Base-by-base conservation (phyloP, 2,113 vertebrate species). In the Myotis brandtii region DNA sequence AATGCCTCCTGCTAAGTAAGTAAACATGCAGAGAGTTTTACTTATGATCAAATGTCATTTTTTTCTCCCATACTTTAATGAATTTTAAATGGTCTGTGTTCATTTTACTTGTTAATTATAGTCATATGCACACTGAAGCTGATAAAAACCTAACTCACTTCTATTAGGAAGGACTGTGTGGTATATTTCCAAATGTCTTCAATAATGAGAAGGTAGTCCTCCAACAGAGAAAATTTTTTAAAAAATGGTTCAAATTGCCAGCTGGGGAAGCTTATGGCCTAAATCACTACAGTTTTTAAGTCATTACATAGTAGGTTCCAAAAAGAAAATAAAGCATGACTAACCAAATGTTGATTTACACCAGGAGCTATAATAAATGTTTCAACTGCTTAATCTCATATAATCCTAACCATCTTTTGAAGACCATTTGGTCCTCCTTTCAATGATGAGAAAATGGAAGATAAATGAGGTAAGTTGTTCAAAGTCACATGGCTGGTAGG, bases 71-170 rank as follows among this genome's bases (percentile, higher is more conserved):
- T 30, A 80, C 16, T 59, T 84, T 95, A 97, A 97, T 84, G 23
- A 94, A 90, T 95, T 96, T 95, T 95, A 96, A 92, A 94, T 95
- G 95, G 59, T 67, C n/a, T 92, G 27, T 18, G 4, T 94, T 96
- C 66, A 84, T 94, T 97, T 96, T 90, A 88, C 40, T 95, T 97
- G 83, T 94, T 96, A 95, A 97, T 97, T 93, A 94, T 0, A 9
- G 59, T 69, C 92, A 72, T 92, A n/a, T 91, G 81, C 91, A 95
- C 76, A 91, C 9, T 54, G 50, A 30, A 86, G 13, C 34, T 92
- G n/a, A 97, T 96, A 83, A 96, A 97, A 96, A 92, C 94, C 59
- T 87, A 30, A 97, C 94, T 96, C 52, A 79, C 43, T 9, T 5
- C 7, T 94, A 89, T 82, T 95, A 84, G 25, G 14, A 89, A 84